These are phyloP conservation scores for Phaetusa simplex DNA, from an alignment of 2,113 vertebrate genomes.

Conservation along the genomic window DNA sequence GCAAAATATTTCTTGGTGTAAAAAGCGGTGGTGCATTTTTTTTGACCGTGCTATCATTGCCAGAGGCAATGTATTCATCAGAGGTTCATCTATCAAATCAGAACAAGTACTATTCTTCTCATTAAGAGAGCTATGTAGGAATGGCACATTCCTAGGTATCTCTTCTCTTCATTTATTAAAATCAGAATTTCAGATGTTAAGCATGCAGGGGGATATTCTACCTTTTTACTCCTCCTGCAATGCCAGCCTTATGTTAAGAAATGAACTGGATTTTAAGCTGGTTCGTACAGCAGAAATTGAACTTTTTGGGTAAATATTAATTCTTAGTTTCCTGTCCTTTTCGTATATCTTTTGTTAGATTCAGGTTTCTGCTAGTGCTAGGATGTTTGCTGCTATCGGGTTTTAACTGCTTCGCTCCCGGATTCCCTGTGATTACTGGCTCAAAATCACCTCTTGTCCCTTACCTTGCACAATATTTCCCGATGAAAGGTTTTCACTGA, in stretches of 20 bases:
- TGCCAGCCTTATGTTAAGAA: background rate
- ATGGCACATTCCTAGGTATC: background rate
- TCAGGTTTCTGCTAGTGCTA: background rate
- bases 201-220: background rate
- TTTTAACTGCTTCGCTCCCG: background rate
- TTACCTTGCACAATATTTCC: background rate
- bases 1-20: background rate
- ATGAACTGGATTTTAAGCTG: background rate
- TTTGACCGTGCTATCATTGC: background rate
- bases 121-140: background rate
- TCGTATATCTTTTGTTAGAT: background rate
- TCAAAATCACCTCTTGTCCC: background rate
- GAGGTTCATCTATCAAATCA: background rate
- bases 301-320: background rate
- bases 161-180: background rate
- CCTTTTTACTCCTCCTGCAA: background rate
- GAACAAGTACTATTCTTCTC: slow-evolving; percentile 4
- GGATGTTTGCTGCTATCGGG: background rate
- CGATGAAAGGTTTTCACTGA: background rate
- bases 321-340: background rate
- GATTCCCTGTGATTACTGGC: background rate
- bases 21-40: background rate
- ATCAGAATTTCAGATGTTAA: background rate
- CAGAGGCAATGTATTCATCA: background rate
- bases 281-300: background rate